Evolutionary conservation across 2,888 invertebrate species (phyloP).

Genomic region (Euplagia quadripunctaria): DNA sequence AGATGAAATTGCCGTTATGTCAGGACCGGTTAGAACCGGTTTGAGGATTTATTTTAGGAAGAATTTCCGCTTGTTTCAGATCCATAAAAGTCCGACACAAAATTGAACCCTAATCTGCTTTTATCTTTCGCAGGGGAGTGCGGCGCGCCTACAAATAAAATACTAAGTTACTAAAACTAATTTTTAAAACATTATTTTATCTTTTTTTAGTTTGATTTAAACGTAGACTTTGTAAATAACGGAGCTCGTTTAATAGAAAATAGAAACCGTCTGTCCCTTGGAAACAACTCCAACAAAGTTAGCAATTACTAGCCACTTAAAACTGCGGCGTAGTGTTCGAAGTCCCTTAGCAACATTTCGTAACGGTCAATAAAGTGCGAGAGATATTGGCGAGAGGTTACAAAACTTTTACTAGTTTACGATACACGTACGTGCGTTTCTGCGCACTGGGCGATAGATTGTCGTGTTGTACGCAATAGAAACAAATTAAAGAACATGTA

Average conservation of each 20-base stretch:
- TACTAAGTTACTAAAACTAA: too few species aligned
- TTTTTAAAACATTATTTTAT: too few species aligned
- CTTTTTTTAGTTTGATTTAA: too few species aligned
- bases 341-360: slow-evolving; percentile 9
- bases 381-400: slow-evolving; percentile 12
- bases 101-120: too few species aligned
- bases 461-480: slow-evolving; percentile 1
- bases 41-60: not conserved
- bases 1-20: not conserved
- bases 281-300: not conserved
- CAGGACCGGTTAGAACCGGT: not conserved
- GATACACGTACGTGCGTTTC: not conserved
- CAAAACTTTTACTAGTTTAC: slow-evolving; percentile 13
- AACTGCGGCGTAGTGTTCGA: not conserved
- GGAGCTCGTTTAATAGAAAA: not conserved
- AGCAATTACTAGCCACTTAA: not conserved
- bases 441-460: slow-evolving; percentile 8
- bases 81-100: too few species aligned
- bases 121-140: too few species aligned
- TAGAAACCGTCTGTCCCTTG: not conserved
- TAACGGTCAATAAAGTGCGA: slow-evolving; percentile 10
- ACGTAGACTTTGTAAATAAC: not conserved
- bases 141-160: too few species aligned
- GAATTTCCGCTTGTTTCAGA: not conserved
- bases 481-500: not conserved